These are phyloP conservation scores for Ctenomys sociabilis DNA, from an alignment of 2,113 vertebrate genomes.

Conservation along the genomic window DNA sequence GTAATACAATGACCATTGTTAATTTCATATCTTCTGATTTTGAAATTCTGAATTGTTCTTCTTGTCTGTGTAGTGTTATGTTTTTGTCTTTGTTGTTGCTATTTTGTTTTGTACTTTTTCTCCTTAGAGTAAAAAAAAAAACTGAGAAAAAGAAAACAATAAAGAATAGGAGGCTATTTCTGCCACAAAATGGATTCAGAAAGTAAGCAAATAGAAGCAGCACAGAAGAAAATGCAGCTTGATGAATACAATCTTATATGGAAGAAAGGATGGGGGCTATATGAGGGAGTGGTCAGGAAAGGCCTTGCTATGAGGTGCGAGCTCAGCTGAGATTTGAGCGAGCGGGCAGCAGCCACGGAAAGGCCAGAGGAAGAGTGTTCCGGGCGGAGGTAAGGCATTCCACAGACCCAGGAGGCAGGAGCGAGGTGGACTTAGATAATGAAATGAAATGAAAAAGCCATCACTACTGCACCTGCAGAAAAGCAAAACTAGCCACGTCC, in stretches of 20 bases:
- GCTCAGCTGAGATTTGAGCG: not conserved
- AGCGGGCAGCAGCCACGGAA: not conserved
- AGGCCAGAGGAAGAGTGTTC: not conserved
- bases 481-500: not conserved
- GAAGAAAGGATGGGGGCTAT: not conserved
- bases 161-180: not conserved
- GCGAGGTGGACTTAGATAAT: not conserved
- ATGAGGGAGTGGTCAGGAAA: not conserved
- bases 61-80: no score
- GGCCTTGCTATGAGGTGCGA: not conserved
- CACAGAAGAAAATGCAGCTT: not conserved
- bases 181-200: not conserved
- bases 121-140: no score
- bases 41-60: no score
- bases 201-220: not conserved
- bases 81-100: no score
- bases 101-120: no score
- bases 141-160: not conserved
- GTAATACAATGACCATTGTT: no score
- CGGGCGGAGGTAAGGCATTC: not conserved
- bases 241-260: not conserved
- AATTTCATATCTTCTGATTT: no score
- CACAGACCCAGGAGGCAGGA: not conserved
- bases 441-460: not conserved
- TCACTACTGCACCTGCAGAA: accelerated